Percentiles rank a stretch among this genome's conserved stretches.
Conservation (phyloP, 2,888 invertebrate genomes). For the Himalopsyche japonica region DNA sequence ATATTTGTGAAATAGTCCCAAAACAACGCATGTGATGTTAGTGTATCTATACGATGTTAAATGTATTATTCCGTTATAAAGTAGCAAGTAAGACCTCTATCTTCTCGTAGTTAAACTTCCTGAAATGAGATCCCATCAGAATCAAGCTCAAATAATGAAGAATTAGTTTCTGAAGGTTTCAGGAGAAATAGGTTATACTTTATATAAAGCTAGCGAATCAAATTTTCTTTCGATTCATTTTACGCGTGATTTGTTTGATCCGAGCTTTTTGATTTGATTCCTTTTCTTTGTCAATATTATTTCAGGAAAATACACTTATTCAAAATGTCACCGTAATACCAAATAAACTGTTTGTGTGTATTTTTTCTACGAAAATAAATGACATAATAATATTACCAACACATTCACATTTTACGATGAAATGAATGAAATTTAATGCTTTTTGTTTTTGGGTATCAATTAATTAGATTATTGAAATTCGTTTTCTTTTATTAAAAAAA, state of each 20-base stretch:
- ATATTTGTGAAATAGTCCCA: too few relatives aligned
- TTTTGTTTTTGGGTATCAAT: too few relatives aligned
- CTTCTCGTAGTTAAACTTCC: neutral
- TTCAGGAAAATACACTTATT: neutral
- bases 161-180: neutral
- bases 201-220: neutral
- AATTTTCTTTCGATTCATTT: neutral
- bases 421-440: too few relatives aligned
- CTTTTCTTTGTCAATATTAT: neutral
- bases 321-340: neutral
- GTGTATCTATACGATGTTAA: too few relatives aligned
- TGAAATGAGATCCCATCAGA: neutral
- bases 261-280: neutral
- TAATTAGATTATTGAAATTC: too few relatives aligned
- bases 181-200: neutral
- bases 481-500: too few relatives aligned
- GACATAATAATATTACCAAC: too few relatives aligned
- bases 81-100: neutral
- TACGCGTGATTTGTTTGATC: neutral
- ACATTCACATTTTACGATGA: too few relatives aligned
- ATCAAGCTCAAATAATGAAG: neutral
- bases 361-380: neutral
- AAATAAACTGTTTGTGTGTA: neutral
- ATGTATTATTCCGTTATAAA: neutral
- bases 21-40: too few relatives aligned